Base-by-base conservation (phyloP, 2,888 invertebrate genomes). In the Eurytoma californica region DNA sequence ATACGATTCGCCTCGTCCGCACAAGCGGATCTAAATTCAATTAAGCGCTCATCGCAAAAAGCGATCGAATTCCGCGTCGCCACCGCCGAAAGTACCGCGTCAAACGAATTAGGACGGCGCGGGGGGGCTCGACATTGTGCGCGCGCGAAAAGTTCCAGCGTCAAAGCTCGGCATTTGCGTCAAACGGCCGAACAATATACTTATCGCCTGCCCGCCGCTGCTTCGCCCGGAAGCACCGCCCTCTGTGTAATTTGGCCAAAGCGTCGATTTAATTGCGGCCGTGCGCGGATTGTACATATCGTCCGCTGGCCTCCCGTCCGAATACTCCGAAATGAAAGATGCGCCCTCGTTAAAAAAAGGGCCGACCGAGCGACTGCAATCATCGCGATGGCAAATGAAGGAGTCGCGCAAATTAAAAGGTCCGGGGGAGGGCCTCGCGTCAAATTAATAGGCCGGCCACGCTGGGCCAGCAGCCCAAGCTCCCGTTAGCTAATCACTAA, bases 401-500 rank as follows among this genome's bases (percentile, higher is more conserved):
- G 57, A 63, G 28, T 28, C 39, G 14, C 47, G 58, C 24, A 49
- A 20, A 67, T 74, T 66, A 55, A 74, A 79, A 75, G 72, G 72
- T 18, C 57, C 63, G 39, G 51, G 7, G 18, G 53, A 3, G 53
- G 53, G 16, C 53, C 53, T 53, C 28, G n/a, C 63, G 16, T 2
- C 61, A 73, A 60, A 80, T 80, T 74, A 74, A 77, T 77, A 66
- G 80, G 73, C 51, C 65, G 47, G 49, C n/a, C 14, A 3, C 24
- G 49, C 16, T 51, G 51, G 69, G 69, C 57, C 53, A 74, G 51
- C 30, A 60, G 53, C 57, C 28, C 14, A 16, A 80, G 75, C 68
- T 55, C 58, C 74, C 63, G 82, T 83, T 80, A 81, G 86, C 85
- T 87, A 88, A 88, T 88, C 85, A 87, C 86, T 86, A 84, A 87